phyloP scores from a whole-genome alignment of 2,113 vertebrate species.

The Accipiter cooperii region DNA sequence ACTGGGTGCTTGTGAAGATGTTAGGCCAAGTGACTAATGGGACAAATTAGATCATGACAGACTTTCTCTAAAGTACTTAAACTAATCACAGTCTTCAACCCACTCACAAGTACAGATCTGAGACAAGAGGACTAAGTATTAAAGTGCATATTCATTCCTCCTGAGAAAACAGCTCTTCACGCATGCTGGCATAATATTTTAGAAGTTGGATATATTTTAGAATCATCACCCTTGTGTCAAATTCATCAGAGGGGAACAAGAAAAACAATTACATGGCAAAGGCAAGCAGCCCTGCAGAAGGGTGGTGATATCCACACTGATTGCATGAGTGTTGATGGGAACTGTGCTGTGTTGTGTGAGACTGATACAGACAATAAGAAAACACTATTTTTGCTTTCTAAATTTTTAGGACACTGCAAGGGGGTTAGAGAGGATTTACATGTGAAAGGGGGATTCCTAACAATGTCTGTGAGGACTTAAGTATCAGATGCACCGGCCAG shows the following conservation, averaged over 20 bases:
- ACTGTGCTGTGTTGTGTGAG: background rate
- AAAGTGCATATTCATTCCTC: background rate
- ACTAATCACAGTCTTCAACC: background rate
- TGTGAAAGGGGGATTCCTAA: background rate
- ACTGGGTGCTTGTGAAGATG: background rate
- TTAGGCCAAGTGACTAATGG: background rate
- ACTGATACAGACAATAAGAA: background rate
- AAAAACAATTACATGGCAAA: background rate
- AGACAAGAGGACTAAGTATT: background rate
- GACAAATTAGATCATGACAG: background rate
- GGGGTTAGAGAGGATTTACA: background rate
- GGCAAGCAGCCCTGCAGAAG: background rate
- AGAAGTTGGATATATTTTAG: background rate
- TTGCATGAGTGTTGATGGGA: background rate
- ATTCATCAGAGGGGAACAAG: background rate
- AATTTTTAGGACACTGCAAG: background rate
- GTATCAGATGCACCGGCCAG: background rate
- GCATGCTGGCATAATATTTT: background rate
- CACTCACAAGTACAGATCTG: background rate
- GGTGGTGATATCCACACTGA: background rate
- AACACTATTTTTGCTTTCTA: background rate
- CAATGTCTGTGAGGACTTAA: background rate
- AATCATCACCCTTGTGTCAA: background rate
- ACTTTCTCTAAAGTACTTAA: background rate
- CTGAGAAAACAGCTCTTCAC: background rate